A percentile compares a stretch with the other conserved stretches of the same genome.
These are phyloP conservation scores for Arrhopalites spinosus DNA, from an alignment of 2,888 invertebrate species.

Conservation along the genomic window DNA sequence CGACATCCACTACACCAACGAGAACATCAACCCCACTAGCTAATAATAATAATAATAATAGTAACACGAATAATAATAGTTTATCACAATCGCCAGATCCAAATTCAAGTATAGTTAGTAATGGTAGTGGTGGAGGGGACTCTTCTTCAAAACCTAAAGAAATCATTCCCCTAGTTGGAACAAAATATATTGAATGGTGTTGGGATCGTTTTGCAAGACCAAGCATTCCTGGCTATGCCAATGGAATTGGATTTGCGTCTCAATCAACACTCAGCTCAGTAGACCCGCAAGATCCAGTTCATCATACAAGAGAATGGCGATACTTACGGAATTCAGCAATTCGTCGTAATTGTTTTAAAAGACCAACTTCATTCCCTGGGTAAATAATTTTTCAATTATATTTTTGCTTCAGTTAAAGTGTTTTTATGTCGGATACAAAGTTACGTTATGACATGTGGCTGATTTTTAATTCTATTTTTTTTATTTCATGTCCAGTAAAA, in stretches of 20 bases:
- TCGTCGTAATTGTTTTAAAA: conserved; percentile 61
- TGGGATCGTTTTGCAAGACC: conserved; percentile 55
- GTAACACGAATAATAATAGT: not conserved
- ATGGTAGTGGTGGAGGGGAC: conserved; percentile 7
- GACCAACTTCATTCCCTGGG: conserved; percentile 61
- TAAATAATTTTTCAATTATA: too few species aligned
- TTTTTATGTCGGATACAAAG: too few species aligned
- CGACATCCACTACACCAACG: not conserved
- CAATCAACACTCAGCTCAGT: not conserved
- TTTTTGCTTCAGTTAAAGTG: too few species aligned
- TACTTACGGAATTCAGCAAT: conserved; percentile 72
- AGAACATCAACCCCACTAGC: not conserved
- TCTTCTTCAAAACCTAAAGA: conserved; percentile 37
- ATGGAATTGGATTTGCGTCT: conserved; percentile 40
- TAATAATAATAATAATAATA: conserved; percentile 1
- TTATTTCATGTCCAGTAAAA: too few species aligned
- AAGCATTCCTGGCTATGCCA: conserved; percentile 35
- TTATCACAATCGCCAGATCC: conserved; percentile 34
- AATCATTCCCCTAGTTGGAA: conserved; percentile 51
- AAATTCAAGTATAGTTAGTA: conserved; percentile 13
- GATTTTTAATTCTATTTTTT: too few species aligned
- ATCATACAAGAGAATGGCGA: conserved; percentile 76
- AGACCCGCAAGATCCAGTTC: conserved; percentile 57
- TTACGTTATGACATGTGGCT: too few species aligned
- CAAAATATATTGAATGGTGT: conserved; percentile 55